phyloP scores from a whole-genome alignment of 2,888 invertebrate species.

The Sphaerolaimus hirsutus region DNA sequence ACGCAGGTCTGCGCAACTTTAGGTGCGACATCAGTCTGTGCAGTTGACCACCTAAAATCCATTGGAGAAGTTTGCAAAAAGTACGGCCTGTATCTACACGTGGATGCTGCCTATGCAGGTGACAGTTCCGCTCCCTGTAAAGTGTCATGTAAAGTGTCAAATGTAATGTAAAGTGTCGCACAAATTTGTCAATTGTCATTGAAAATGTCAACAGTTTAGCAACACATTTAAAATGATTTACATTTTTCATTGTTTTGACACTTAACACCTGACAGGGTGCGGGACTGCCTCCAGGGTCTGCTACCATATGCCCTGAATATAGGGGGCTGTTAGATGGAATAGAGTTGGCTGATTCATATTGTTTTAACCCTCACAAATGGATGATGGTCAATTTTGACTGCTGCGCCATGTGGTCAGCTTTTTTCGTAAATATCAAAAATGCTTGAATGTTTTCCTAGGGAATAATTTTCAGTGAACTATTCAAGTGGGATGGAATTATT shows the following conservation, averaged over 20 bases:
- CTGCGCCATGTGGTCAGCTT: constrained; percentile 78
- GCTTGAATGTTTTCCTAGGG: too few species aligned
- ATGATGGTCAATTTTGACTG: constrained; percentile 97
- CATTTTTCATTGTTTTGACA: neutral
- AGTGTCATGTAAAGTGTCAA: too few species aligned
- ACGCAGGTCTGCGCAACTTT: constrained; percentile 67
- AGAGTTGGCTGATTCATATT: constrained; percentile 73
- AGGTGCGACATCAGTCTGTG: constrained; percentile 85
- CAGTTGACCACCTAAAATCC: constrained; percentile 64
- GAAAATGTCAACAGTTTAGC: too few species aligned
- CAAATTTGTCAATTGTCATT: too few species aligned
- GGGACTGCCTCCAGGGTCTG: neutral
- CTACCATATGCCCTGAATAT: constrained; percentile 57
- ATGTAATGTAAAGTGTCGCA: too few species aligned
- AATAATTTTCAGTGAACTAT: too few species aligned
- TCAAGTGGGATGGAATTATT: too few species aligned
- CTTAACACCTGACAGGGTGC: neutral
- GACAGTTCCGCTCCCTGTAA: too few species aligned
- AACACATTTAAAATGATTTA: neutral
- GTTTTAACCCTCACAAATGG: constrained; percentile 97
- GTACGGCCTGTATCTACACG: constrained; percentile 75
- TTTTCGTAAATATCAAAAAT: too few species aligned
- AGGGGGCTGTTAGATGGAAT: constrained; percentile 67
- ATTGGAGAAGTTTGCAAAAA: constrained; percentile 41
- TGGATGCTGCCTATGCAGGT: constrained; percentile 93